Base-by-base conservation (phyloP, 2,797 vertebrate genomes). In the Sebastes trivittatus region DNA sequence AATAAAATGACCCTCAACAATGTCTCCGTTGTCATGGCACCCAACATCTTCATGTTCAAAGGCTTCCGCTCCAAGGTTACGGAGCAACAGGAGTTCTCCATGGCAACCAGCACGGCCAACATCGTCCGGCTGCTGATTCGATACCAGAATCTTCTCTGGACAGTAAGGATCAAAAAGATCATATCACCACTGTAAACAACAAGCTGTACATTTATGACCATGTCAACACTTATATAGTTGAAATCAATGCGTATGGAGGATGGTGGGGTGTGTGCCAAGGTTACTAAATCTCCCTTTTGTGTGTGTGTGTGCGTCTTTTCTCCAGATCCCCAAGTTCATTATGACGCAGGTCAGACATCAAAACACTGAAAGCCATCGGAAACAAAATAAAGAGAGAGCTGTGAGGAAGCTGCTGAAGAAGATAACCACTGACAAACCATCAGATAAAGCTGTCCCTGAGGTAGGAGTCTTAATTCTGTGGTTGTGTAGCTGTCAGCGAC, bases 1-100 rank as follows among this genome's bases (percentile, higher is more conserved):
- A 99, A 99, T 85, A 99, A 97, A 95, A 99, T 99, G 98, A 99
- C 96, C 0, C 84, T 97, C 56, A 98, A 97, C 91, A 99, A 99
- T 10, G 96, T 99, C 23, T 97, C 98, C 0, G 96, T 99, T 94
- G 96, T 99, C 87, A 99, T 99, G 97, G 97, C 98, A 7, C 98
- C 98, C 34, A 99, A 98, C 93, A 97, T 99, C 93, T 99, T 99
- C 94, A 97, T 97, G 36, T 97, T 97, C 85, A 98, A 97, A 77
- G 94, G 96, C 2, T 90, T 97, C 75, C 94, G 96, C 78, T 93
- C 95, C 69, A 99, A 98, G 93, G 86, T 95, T 54, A 94, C 92
- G 0, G 97, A 97, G 72, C 97, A 98, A 84, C 96, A 94, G 84
- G 97, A 98, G 89, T 96, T 98, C 80, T 94, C 91, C 81, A 97